These are phyloP conservation scores for Elymnias hypermnestra DNA, from an alignment of 1,140 invertebrate species.

Conservation along the genomic window DNA sequence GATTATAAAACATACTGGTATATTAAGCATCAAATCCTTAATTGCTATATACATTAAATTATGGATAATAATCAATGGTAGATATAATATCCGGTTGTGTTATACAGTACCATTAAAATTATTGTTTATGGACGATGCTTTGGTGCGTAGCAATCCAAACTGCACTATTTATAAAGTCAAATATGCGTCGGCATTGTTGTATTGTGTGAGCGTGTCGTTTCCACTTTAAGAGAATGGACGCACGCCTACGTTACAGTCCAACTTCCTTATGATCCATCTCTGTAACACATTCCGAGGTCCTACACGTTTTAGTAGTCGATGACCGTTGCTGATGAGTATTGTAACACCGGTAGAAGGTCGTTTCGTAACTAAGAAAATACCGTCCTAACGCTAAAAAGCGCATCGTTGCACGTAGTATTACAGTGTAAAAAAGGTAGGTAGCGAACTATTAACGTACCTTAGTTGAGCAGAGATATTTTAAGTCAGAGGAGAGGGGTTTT, in stretches of 20 bases:
- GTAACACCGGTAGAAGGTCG: conserved; percentile 9
- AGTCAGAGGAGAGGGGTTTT: too few relatives aligned
- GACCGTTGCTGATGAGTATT: conserved; percentile 16
- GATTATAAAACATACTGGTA: too few relatives aligned
- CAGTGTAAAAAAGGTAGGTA: too few relatives aligned
- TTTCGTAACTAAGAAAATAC: background rate
- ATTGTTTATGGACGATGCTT: conserved; percentile 9
- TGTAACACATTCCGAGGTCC: conserved; percentile 27
- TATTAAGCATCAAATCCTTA: too few relatives aligned
- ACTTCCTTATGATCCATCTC: conserved; percentile 49
- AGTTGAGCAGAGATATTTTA: too few relatives aligned
- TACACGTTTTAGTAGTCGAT: conserved; percentile 28
- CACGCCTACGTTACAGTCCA: conserved; percentile 29
- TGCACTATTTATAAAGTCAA: conserved; percentile 69
- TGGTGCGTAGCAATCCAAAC: conserved; percentile 28
- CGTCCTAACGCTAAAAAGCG: background rate
- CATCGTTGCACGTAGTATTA: too few relatives aligned
- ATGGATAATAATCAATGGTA: too few relatives aligned
- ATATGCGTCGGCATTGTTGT: conserved; percentile 63
- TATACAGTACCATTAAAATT: conserved; percentile 20
- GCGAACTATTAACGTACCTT: too few relatives aligned
- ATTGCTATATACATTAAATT: too few relatives aligned
- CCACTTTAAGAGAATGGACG: conserved; percentile 49
- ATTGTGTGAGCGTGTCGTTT: conserved; percentile 56
- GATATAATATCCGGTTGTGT: conserved; percentile 25